These are phyloP conservation scores for Myotis findleyi DNA, from an alignment of 2,797 vertebrate genomes.

Conservation along the genomic window DNA sequence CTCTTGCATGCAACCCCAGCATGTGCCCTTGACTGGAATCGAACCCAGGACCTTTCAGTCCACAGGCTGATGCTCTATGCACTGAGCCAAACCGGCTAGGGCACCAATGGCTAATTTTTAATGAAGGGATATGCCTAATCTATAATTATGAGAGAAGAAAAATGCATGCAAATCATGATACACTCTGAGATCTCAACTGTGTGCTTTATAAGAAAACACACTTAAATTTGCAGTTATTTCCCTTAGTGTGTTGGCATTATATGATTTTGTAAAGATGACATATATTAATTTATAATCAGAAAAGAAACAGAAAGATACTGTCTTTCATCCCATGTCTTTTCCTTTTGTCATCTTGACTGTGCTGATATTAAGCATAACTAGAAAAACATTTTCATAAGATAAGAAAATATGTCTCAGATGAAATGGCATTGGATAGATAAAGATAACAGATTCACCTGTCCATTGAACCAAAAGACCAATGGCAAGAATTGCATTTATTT, in stretches of 20 bases:
- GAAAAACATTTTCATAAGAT: background rate
- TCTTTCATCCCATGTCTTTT: background rate
- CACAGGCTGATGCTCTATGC: no score
- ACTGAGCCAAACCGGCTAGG: no score
- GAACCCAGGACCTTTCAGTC: no score
- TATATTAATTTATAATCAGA: background rate
- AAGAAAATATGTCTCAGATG: background rate
- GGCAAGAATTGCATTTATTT: background rate
- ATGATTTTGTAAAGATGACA: background rate
- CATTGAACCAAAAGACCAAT: background rate
- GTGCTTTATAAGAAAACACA: background rate
- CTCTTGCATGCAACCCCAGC: no score
- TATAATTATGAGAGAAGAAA: background rate
- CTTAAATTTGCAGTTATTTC: constrained; percentile 5
- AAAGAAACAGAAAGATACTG: background rate
- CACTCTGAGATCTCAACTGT: background rate
- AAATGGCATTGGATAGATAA: background rate
- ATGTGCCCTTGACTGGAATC: no score
- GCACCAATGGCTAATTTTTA: background rate
- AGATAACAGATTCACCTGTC: background rate
- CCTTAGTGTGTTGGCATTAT: background rate
- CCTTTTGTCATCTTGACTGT: background rate
- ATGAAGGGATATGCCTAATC: background rate
- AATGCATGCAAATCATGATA: background rate
- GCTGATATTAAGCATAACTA: background rate